Conservation (phyloP, 1,140 invertebrate genomes). For the Dolichoris vasculosae region DNA sequence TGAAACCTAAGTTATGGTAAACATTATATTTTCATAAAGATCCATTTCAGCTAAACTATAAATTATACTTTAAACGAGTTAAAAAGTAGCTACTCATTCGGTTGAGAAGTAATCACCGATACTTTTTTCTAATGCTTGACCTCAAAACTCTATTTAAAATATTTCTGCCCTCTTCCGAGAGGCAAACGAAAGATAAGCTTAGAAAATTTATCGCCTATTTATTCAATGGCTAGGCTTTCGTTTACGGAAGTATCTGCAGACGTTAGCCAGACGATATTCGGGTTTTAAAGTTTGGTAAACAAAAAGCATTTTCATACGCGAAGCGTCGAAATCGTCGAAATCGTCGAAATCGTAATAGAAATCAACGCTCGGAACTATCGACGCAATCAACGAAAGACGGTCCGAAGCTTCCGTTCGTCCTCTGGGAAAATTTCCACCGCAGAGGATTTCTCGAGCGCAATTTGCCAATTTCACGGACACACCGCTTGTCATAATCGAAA, state of each 20-base stretch:
- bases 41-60: too few species aligned
- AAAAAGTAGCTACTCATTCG: too few species aligned
- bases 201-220: neutral
- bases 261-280: neutral
- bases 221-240: neutral
- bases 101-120: neutral
- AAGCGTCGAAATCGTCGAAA: too few species aligned
- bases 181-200: too few species aligned
- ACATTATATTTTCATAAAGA: too few species aligned
- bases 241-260: neutral
- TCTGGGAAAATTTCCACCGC: neutral
- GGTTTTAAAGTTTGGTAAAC: neutral
- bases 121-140: neutral
- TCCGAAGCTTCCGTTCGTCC: neutral
- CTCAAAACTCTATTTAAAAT: neutral
- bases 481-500: conserved; percentile 69
- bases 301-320: neutral
- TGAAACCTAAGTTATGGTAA: too few species aligned
- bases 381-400: neutral
- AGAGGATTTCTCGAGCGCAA: neutral
- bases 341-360: too few species aligned
- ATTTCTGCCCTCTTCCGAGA: neutral
- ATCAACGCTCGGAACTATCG: too few species aligned
- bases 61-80: too few species aligned
- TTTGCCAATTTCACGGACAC: conserved; percentile 25